Evolutionary conservation across 2,888 invertebrate species (phyloP).

Genomic region (Folsomia candida): DNA sequence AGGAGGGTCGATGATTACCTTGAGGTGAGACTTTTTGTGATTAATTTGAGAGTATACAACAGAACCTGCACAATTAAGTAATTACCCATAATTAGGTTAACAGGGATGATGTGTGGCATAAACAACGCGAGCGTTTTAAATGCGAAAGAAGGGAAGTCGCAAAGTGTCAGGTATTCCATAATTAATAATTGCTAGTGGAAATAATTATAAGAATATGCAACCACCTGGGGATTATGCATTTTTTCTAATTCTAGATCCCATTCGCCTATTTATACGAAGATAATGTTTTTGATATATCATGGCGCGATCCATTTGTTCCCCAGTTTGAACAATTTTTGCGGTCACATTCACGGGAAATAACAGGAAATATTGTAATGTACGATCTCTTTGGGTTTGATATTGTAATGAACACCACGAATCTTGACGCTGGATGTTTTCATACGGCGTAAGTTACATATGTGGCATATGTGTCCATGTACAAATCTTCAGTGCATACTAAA

Average conservation of each 20-base stretch:
- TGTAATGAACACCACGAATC: constrained; percentile 17
- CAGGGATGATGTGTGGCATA: constrained; percentile 5
- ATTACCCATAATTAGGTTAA: too few relatives aligned
- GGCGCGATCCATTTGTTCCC: constrained; percentile 38
- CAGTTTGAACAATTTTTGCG: constrained; percentile 48
- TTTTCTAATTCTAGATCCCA: constrained; percentile 19
- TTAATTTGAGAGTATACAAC: too few relatives aligned
- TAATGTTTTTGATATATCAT: constrained; percentile 42
- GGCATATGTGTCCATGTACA: background rate
- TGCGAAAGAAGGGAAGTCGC: background rate
- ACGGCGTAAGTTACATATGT: constrained; percentile 22
- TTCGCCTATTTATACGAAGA: constrained; percentile 30
- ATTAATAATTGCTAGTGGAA: background rate
- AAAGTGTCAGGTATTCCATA: background rate
- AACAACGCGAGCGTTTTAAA: constrained; percentile 2
- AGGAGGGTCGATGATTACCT: background rate
- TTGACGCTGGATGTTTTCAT: constrained; percentile 33
- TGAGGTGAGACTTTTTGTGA: too few relatives aligned
- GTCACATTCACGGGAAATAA: constrained; percentile 32
- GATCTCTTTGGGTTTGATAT: constrained; percentile 38
- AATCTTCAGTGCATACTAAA: background rate
- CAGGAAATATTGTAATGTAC: constrained; percentile 45
- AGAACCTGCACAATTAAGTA: too few relatives aligned
- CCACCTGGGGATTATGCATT: too few relatives aligned
- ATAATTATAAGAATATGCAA: background rate